These are phyloP conservation scores for Acanthochromis polyacanthus DNA, from an alignment of 2,113 vertebrate genomes.

Conservation along the genomic window DNA sequence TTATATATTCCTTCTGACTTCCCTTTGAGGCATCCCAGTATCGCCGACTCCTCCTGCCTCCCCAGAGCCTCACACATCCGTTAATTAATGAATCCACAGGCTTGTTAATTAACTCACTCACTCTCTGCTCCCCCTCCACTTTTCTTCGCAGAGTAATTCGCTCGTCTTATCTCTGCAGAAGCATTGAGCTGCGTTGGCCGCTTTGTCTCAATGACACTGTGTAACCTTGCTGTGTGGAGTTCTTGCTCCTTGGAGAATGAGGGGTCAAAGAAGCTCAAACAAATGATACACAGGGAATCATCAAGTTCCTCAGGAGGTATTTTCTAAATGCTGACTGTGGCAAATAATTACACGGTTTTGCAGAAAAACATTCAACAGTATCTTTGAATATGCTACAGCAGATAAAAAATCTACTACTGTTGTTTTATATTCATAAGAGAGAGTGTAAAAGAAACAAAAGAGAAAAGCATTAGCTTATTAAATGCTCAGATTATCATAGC, in stretches of 20 bases:
- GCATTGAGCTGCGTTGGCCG: background rate
- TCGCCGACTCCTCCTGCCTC: background rate
- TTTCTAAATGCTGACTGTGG: background rate
- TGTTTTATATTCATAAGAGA: too few relatives aligned
- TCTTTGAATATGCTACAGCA: too few relatives aligned
- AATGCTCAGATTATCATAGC: background rate
- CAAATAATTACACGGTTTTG: background rate
- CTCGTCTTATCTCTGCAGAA: conserved; percentile 9
- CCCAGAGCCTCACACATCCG: background rate
- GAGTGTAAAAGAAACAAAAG: too few relatives aligned
- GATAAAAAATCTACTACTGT: too few relatives aligned
- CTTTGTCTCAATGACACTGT: background rate
- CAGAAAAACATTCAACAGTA: background rate
- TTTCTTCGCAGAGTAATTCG: background rate
- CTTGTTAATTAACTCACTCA: conserved; percentile 19
- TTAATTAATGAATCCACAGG: conserved; percentile 29
- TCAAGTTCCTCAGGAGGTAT: background rate
- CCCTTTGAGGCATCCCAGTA: background rate
- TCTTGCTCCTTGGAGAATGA: background rate
- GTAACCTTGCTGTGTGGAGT: background rate
- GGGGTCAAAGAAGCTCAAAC: background rate
- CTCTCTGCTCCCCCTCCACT: background rate
- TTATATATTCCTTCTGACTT: background rate
- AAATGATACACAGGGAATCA: background rate
- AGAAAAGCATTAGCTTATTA: background rate